These are phyloP conservation scores for Adela reaumurella DNA, from an alignment of 2,888 invertebrate genomes.

Conservation along the genomic window DNA sequence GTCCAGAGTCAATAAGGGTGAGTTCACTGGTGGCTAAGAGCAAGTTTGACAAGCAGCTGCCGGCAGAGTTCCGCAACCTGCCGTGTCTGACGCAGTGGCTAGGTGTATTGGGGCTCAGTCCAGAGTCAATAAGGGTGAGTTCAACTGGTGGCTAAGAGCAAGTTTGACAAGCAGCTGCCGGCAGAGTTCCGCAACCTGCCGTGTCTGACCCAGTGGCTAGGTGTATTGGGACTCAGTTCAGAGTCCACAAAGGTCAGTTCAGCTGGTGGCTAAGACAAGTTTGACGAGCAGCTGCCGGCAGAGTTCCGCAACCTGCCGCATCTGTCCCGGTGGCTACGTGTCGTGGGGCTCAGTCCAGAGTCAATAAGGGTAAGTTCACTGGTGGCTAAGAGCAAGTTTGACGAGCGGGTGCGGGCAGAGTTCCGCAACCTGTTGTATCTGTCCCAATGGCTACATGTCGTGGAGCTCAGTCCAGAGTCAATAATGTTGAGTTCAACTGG, in stretches of 20 bases:
- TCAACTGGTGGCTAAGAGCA: slow-evolving; percentile 82
- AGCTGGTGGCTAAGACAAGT: slow-evolving; percentile 81
- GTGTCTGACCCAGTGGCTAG: slow-evolving; percentile 85
- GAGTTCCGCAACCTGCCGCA: slow-evolving; percentile 74
- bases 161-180: slow-evolving; percentile 63
- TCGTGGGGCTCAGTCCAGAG: slow-evolving; percentile 77
- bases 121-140: slow-evolving; percentile 65
- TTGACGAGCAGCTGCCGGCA: slow-evolving; percentile 61
- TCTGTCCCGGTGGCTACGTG: slow-evolving; percentile 85
- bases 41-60: slow-evolving; percentile 65
- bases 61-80: slow-evolving; percentile 63
- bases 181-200: slow-evolving; percentile 70
- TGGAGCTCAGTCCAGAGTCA: slow-evolving; percentile 73
- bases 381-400: slow-evolving; percentile 79
- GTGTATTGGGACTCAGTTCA: slow-evolving; percentile 79
- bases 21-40: slow-evolving; percentile 76
- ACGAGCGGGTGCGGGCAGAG: slow-evolving; percentile 59
- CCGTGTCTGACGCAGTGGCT: slow-evolving; percentile 90
- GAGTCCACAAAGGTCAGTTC: slow-evolving; percentile 68
- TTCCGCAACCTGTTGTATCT: slow-evolving; percentile 75
- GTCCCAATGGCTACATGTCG: slow-evolving; percentile 88
- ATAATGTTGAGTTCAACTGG: slow-evolving; percentile 71
- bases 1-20: slow-evolving; percentile 68
- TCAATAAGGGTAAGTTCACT: slow-evolving; percentile 71
- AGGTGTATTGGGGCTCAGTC: slow-evolving; percentile 79